These are phyloP conservation scores for Hybognathus amarus DNA, from an alignment of 2,797 vertebrate species.

Conservation along the genomic window DNA sequence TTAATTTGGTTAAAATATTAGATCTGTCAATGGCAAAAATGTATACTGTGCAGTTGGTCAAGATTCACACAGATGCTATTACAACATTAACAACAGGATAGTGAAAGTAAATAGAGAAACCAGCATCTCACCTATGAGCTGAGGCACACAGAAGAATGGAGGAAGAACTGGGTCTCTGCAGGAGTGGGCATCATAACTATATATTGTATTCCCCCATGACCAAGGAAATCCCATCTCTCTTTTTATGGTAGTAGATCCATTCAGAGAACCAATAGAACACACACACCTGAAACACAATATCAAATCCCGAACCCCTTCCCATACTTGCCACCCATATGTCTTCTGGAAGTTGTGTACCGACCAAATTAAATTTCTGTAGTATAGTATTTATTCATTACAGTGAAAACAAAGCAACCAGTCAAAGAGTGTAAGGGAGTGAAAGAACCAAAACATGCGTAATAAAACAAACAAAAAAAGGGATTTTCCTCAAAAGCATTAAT, in stretches of 20 bases:
- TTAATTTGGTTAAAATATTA: not conserved
- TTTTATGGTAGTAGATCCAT: constrained; percentile 88
- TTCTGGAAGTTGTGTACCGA: not conserved
- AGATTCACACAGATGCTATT: constrained; percentile 38
- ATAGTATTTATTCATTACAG: not conserved
- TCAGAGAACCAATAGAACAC: constrained; percentile 86
- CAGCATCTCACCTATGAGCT: constrained; percentile 65
- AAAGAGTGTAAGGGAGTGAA: not conserved
- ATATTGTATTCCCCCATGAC: constrained; percentile 87
- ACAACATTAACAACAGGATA: constrained; percentile 6
- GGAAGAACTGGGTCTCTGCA: constrained; percentile 61
- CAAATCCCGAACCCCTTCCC: constrained; percentile 56
- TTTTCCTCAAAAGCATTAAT: constrained; percentile 46
- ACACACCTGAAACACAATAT: constrained; percentile 76
- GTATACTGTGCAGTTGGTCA: not conserved
- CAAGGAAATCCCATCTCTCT: constrained; percentile 81
- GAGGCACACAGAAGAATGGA: constrained; percentile 60
- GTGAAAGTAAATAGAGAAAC: constrained; percentile 6
- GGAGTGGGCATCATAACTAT: constrained; percentile 79
- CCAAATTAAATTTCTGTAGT: not conserved
- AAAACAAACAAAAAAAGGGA: constrained; percentile 15
- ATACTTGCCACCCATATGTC: not conserved
- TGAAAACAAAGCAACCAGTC: not conserved
- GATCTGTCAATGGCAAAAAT: not conserved
- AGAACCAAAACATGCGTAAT: not conserved